Evolutionary conservation across 2,888 invertebrate genomes (phyloP), one percentile per base, ranked within the genome.

Genomic region (Folsomia candida): DNA sequence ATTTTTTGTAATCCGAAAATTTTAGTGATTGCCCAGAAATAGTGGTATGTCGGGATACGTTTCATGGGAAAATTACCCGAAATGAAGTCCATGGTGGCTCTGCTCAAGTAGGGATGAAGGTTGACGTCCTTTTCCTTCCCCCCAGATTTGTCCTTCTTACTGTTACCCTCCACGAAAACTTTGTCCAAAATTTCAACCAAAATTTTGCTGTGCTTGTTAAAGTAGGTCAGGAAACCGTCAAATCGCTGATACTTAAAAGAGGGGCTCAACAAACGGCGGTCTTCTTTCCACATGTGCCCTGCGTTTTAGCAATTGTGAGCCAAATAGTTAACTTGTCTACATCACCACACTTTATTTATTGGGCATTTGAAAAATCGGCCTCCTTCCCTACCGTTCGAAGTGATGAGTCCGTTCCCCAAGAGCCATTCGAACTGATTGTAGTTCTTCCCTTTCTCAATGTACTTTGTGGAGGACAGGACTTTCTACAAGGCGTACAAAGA

Each of bases 231-330:
- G 25, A 51, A 64, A 6, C 51, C 64, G 24, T 51, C 51, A 22
- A 64, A 64, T 22, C n/a, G 37, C 63, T 58, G 67, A 27, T 71
- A 71, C 18, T 62, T 63, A 25, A 71, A 71, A 1, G 71, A 24
- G 4, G 67, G 63, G 20, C 27, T 68, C 51, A 71, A 27, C 27
- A 71, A 37, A 58, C 67, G 67, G 27, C 67, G 22, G 14, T 67
- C 54, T 2, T 58, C 26, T 28, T 51, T 62, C 67, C 67, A 71
- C 27, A 37, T 67, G 4, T 67, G 25, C 0, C 70, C 70, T 18
- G n/a, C 18, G 25, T 24, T 37, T 37, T 37, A 37, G 37, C n/a
- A n/a, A n/a, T n/a, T n/a, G n/a, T n/a, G n/a, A 14, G 37, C 4
- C 37, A 37, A 37, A 37, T 37, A n/a, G n/a, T n/a, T n/a, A n/a